Base-by-base conservation (phyloP, 2,113 vertebrate genomes). In the Eudyptes chrysolophus region DNA sequence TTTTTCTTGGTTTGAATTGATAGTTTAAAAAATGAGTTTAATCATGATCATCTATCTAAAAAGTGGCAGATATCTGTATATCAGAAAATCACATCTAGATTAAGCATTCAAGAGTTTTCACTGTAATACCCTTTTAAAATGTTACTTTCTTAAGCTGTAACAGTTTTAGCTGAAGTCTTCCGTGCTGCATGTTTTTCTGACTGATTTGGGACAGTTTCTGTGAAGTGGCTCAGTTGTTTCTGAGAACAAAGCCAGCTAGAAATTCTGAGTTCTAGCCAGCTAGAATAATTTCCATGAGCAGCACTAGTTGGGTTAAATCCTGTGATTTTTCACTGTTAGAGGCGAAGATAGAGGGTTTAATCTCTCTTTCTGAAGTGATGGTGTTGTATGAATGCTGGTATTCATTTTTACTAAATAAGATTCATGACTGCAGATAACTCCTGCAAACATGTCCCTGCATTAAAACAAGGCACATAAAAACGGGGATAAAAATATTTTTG, bases 371-470 rank as follows among this genome's bases (percentile, higher is more conserved):
- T 94, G 89, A 79, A 89, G 89, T 79, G 93, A 75, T 94, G 93
- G 85, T 84, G 93, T 89, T 94, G n/a, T 82, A 94, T 92, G 84
- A 96, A 89, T 93, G 84, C 74, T 72, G 87, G 87, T 54, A 79
- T 95, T 97, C 93, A 95, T 89, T 92, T 96, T 96, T 92, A 57
- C 89, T 79, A 72, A 94, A 68, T 80, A 75, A 95, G 95, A 94
- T 96, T 94, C 61, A 72, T 89, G 82, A 83, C 57, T 83, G 87
- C 48, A 94, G 93, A 85, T 89, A 95, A 87, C 78, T 96, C 65
- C 61, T 84, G 65, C 80, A 89, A 91, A 87, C 84, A 55, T 19
- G 32, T 42, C 57, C 69, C 69, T 78, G 80, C 87, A 55, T 95
- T 70, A 65, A 40, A 92, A 77, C 88, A 95, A 86, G 54, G 14